Conservation (phyloP, 1,140 invertebrate species). For the Hirudo medicinalis region DNA sequence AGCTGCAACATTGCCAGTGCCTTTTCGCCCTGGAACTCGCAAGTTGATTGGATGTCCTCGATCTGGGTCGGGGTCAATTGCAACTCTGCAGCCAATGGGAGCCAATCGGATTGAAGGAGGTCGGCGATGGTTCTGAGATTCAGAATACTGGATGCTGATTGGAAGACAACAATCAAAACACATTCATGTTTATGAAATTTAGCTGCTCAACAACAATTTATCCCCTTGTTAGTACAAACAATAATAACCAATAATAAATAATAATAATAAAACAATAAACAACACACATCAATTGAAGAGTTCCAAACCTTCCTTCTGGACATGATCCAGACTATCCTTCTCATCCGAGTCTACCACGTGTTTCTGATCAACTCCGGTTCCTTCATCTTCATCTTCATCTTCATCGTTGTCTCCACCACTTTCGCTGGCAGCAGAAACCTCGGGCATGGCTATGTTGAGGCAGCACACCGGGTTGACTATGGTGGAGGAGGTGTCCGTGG, state of each 20-base stretch:
- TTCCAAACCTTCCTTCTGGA: too few species aligned
- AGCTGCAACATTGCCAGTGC: constrained; percentile 13
- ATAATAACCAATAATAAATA: too few species aligned
- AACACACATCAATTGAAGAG: too few species aligned
- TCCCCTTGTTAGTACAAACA: too few species aligned
- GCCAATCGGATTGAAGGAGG: constrained; percentile 67
- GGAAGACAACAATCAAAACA: too few species aligned
- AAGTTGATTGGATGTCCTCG: constrained; percentile 70
- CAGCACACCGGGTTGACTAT: constrained; percentile 72
- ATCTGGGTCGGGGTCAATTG: constrained; percentile 71
- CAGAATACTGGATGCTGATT: too few species aligned
- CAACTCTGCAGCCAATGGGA: constrained; percentile 59
- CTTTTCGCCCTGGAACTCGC: constrained; percentile 65
- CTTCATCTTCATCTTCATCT: neutral
- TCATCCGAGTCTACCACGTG: neutral
- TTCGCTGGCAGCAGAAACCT: too few species aligned
- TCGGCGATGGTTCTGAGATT: too few species aligned
- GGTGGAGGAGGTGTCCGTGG: neutral
- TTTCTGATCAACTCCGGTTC: neutral
- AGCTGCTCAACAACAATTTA: too few species aligned
- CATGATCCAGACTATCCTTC: neutral
- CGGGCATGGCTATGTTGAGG: constrained; percentile 79
- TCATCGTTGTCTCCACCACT: neutral
- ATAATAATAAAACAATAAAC: too few species aligned
- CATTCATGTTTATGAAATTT: too few species aligned